Conservation (phyloP, 2,113 vertebrate species). For the Rhipidura dahli region DNA sequence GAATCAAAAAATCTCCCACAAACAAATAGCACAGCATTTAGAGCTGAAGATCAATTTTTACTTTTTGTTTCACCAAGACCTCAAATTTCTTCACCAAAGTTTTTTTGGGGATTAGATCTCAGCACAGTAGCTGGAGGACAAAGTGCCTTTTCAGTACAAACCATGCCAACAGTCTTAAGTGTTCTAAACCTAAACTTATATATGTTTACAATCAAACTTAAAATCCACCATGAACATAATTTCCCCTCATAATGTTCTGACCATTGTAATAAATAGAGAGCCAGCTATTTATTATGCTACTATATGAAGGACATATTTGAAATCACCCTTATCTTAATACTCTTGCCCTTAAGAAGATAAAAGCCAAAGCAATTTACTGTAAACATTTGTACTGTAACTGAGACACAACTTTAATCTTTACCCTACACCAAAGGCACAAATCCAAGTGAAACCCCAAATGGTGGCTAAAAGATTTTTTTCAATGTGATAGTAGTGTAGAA, state of each 20-base stretch:
- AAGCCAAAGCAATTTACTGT: neutral
- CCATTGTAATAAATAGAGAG: neutral
- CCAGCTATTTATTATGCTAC: neutral
- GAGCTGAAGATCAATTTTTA: neutral
- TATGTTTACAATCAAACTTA: neutral
- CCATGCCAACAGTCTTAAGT: neutral
- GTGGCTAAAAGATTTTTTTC: neutral
- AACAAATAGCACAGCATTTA: neutral
- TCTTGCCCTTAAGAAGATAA: neutral
- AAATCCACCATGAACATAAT: neutral
- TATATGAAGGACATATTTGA: neutral
- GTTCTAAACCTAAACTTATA: neutral
- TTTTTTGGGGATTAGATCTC: neutral
- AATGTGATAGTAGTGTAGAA: neutral
- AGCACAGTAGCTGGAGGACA: neutral
- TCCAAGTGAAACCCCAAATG: neutral
- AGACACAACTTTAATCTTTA: neutral
- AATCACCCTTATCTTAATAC: neutral
- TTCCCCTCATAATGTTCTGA: neutral
- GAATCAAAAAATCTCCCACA: rapidly evolving
- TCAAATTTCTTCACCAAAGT: neutral
- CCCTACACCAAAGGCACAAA: neutral
- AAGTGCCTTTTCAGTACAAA: neutral
- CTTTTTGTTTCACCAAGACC: neutral
- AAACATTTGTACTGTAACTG: neutral